Conservation (phyloP, 1,140 invertebrate species). For the Lucilia cuprina region DNA sequence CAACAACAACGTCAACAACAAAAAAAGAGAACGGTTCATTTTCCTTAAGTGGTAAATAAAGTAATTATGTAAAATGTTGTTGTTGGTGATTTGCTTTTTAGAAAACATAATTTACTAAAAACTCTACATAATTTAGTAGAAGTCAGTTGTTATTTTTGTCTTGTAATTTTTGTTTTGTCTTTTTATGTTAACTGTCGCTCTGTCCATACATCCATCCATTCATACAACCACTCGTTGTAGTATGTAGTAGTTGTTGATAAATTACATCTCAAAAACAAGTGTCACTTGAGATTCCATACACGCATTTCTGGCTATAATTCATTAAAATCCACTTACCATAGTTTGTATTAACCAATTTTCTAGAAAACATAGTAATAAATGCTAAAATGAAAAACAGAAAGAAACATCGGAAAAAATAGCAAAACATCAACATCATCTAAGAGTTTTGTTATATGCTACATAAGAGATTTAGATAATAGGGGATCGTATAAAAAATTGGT, state of each 20-base stretch:
- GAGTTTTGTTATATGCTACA: neutral
- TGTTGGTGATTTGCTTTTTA: constrained; percentile 13
- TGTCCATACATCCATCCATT: neutral
- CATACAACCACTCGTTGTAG: neutral
- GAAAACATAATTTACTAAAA: constrained; percentile 10
- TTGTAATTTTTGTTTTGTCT: neutral
- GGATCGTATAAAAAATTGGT: no score
- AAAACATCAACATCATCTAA: neutral
- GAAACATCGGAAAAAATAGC: neutral
- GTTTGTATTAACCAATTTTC: constrained; percentile 27
- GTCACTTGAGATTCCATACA: constrained; percentile 32
- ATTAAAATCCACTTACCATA: constrained; percentile 34
- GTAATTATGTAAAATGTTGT: constrained; percentile 30
- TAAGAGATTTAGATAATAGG: neutral
- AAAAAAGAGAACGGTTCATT: constrained; percentile 21
- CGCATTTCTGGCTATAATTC: constrained; percentile 35
- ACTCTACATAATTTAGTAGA: neutral
- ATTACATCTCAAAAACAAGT: constrained; percentile 32
- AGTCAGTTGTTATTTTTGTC: neutral
- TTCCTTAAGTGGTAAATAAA: constrained; percentile 24
- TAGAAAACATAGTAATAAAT: constrained; percentile 9
- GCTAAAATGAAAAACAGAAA: neutral
- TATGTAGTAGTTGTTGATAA: neutral
- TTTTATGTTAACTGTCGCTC: neutral
- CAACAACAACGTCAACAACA: neutral